Base-by-base conservation (phyloP, 1,140 invertebrate species). In the Papilio xuthus region DNA sequence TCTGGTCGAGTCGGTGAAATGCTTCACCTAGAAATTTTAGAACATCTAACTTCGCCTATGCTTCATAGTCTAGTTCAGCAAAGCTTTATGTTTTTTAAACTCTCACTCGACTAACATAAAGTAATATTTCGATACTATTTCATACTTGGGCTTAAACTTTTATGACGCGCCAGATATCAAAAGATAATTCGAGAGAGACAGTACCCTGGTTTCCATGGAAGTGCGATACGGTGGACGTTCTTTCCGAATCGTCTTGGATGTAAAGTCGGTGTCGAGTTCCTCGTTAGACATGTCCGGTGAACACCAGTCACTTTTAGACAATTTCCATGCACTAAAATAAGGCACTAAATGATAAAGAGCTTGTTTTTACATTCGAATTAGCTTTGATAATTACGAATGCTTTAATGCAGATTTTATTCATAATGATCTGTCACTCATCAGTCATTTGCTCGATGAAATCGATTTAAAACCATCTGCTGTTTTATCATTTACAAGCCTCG, bases 321-420 rank as follows among this genome's bases (percentile, higher is more conserved):
- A 86, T 84, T 89, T 89, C 85, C 84, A 83, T 89, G 90, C 90
- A 91, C 90, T 82, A 85, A 82, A 85, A 81, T 77, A 83, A 88
- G 92, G 90, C 91, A 93, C 90, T 92, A 93, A 93, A 93, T 92
- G 92, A 93, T 93, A 93, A 93, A 91, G 85, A 85, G 90, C 90
- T 90, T 89, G 60, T 86, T 89, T 83, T 81, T 85, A 86, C 60
- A 84, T 86, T 80, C 82, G 82, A 73, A 83, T 83, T 89, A 88
- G 89, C 90, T 90, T 92, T 79, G 88, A 89, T 86, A 81, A 84
- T 78, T 75, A 88, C 86, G 89, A 89, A 91, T 89, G 90, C 88
- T 90, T 86, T 86, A 82, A 78, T 77, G 85, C 86, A 80, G 79
- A 78, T 86, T 83, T 77, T 87, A 82, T 85, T 85, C 82, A 84